Percentiles rank a stretch among this genome's conserved stretches.
Conservation (phyloP, 2,113 vertebrate genomes). For the Sclerurus mexicanus region DNA sequence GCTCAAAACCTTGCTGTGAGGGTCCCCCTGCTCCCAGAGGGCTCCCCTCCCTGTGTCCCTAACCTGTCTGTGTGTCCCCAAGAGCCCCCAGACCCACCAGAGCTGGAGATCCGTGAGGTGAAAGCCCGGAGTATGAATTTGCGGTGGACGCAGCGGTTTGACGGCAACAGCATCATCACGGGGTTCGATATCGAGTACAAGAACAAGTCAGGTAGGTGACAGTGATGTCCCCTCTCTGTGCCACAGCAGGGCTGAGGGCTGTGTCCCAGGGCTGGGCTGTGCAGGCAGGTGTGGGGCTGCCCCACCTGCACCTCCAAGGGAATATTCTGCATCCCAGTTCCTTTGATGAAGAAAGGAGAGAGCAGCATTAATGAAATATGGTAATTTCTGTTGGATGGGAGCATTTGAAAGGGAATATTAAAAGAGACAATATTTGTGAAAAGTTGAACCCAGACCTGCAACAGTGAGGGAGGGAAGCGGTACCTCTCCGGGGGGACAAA, state of each 20-base stretch:
- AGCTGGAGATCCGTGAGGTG: conserved; percentile 95
- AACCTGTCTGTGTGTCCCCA: not conserved
- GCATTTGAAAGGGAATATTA: conserved; percentile 71
- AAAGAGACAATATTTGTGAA: conserved; percentile 50
- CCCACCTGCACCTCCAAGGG: not conserved
- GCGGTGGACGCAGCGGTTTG: conserved; percentile 95
- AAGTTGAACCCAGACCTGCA: not conserved
- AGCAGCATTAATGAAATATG: conserved; percentile 59
- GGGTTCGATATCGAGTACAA: conserved; percentile 99
- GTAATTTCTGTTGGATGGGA: conserved; percentile 59
- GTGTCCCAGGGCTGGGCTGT: not conserved
- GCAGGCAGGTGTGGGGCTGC: not conserved
- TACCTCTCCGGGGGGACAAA: fast-evolving
- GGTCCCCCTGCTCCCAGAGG: not conserved
- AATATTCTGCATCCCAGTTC: conserved; percentile 14
- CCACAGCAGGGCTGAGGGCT: not conserved
- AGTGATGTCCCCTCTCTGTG: fast-evolving
- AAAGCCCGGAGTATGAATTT: conserved; percentile 98
- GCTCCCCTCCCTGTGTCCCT: not conserved
- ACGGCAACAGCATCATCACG: conserved; percentile 97
- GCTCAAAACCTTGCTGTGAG: fast-evolving
- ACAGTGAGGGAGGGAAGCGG: not conserved
- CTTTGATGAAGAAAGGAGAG: conserved; percentile 73
- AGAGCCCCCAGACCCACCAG: conserved; percentile 96
- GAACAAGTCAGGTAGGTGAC: conserved; percentile 90